phyloP scores from a whole-genome alignment of 2,888 invertebrate genomes.

The Glaucopsyche alexis region DNA sequence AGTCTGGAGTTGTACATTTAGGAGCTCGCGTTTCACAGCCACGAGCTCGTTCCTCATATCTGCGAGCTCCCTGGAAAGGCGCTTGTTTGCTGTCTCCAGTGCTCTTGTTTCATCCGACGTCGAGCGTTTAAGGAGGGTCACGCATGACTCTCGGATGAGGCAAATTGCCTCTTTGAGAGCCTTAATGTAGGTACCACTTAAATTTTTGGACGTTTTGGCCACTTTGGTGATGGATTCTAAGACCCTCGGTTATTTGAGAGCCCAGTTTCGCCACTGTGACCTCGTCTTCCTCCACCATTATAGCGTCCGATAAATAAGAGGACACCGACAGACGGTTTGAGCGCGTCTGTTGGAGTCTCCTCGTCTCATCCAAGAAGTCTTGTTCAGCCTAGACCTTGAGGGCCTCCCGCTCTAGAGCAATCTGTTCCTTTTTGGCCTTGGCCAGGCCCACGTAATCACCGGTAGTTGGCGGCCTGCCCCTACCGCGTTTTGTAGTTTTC shows the following conservation, averaged over 20 bases:
- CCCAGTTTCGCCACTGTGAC: neutral
- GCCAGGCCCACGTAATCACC: neutral
- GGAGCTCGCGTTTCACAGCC: too few species aligned
- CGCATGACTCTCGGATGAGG: neutral
- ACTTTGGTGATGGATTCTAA: neutral
- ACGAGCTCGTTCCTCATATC: too few species aligned
- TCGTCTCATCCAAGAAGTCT: neutral
- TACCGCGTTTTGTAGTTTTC: neutral
- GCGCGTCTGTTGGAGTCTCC: neutral
- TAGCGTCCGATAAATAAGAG: neutral
- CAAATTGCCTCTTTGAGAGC: neutral
- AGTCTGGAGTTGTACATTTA: too few species aligned
- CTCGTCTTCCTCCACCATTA: neutral
- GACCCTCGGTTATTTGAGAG: neutral
- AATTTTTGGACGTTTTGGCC: neutral
- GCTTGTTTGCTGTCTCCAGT: neutral
- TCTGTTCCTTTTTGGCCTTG: neutral
- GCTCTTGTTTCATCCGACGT: constrained; percentile 1
- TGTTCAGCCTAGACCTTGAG: neutral
- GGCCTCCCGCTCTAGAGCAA: neutral
- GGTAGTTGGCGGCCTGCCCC: neutral
- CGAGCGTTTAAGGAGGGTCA: neutral
- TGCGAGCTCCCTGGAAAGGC: too few species aligned
- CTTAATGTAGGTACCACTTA: neutral
- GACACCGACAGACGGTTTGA: neutral